phyloP scores from a whole-genome alignment of 2,113 vertebrate species.

The Paramormyrops kingsleyae region DNA sequence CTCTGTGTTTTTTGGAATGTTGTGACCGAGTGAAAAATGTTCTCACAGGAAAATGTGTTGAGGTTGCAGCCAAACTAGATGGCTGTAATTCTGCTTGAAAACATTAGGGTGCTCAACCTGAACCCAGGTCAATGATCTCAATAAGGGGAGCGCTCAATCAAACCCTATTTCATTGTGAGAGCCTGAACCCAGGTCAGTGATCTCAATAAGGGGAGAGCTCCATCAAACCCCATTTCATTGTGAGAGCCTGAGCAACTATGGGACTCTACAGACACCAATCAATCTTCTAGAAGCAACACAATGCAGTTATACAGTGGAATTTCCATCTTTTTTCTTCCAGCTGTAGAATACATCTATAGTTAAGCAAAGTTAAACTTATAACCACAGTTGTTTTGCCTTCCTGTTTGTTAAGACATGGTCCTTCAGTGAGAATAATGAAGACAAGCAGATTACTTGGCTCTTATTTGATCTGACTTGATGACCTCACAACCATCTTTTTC shows the following conservation, averaged over 20 bases:
- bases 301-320: background rate
- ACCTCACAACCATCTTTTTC: background rate
- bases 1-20: slow-evolving; percentile 27
- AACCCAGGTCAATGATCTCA: background rate
- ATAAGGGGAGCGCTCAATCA: background rate
- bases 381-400: background rate
- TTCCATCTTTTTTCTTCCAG: background rate
- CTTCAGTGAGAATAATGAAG: background rate
- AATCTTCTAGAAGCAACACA: background rate
- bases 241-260: background rate
- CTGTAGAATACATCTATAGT: background rate
- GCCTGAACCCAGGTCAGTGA: background rate
- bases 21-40: slow-evolving; percentile 29
- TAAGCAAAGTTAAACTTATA: background rate
- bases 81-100: slow-evolving; percentile 23
- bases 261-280: background rate
- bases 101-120: slow-evolving; percentile 6
- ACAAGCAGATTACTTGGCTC: background rate
- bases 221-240: background rate
- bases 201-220: background rate
- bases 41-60: slow-evolving; percentile 28
- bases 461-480: background rate
- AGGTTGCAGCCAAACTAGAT: slow-evolving; percentile 18
- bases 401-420: background rate
- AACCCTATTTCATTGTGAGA: background rate